A percentile compares a stretch with the other conserved stretches of the same genome.
Evolutionary conservation across 2,113 vertebrate genomes (phyloP).

Genomic region (Anhinga rufa): DNA sequence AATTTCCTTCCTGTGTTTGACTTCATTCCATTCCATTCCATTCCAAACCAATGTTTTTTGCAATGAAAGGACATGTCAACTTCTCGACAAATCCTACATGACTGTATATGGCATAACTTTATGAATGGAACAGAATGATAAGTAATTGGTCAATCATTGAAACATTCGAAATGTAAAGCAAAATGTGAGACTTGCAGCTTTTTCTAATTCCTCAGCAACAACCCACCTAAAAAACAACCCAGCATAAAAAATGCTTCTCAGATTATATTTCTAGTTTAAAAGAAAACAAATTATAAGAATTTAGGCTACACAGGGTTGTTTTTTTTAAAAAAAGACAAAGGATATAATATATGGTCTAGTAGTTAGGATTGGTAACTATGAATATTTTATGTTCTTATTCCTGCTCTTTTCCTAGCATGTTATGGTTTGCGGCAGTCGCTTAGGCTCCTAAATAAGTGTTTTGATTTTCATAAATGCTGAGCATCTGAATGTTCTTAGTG

Average conservation of each 20-base stretch:
- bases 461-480: background rate
- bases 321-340: background rate
- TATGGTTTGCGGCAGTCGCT: background rate
- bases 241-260: background rate
- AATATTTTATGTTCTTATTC: background rate
- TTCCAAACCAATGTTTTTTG: background rate
- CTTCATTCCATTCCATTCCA: background rate
- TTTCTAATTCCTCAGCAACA: background rate
- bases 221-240: background rate
- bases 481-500: background rate
- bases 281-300: background rate
- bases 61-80: background rate
- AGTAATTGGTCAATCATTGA: background rate
- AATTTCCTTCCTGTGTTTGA: background rate
- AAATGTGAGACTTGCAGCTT: background rate
- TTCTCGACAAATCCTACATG: background rate
- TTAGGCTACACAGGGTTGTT: accelerated
- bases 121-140: background rate
- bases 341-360: background rate
- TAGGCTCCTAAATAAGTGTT: background rate
- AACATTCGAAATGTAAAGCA: background rate
- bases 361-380: background rate
- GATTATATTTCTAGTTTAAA: background rate
- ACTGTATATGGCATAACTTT: background rate
- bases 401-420: background rate